Conservation (phyloP, 1,140 invertebrate species). For the Eumeta japonica region DNA sequence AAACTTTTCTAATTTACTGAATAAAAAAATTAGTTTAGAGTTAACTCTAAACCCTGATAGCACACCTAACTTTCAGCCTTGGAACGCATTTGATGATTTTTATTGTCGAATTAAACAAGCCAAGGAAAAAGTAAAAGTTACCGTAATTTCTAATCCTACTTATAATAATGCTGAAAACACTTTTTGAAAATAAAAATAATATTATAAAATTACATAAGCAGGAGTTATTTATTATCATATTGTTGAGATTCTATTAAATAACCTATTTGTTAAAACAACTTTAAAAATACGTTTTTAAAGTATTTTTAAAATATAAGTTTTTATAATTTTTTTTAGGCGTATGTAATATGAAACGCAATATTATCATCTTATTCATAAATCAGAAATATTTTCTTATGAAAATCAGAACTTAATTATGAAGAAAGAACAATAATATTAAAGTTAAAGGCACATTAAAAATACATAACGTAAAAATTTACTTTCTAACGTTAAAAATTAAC, state of each 20-base stretch:
- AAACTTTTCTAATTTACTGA: not conserved
- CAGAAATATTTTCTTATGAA: no score
- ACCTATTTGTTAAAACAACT: not conserved
- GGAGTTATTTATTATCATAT: not conserved
- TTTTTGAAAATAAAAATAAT: slow-evolving; percentile 1
- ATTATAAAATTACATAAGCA: not conserved
- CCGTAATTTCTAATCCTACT: not conserved
- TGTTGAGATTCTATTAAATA: not conserved
- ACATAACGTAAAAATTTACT: no score
- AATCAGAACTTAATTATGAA: no score
- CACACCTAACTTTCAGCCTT: not conserved
- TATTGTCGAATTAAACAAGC: not conserved
- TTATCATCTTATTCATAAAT: no score
- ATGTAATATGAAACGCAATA: no score
- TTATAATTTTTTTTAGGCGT: no score
- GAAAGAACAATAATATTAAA: no score
- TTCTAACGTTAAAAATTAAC: no score
- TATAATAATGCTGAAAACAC: not conserved
- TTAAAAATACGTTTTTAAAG: no score
- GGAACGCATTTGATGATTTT: not conserved
- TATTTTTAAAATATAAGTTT: no score
- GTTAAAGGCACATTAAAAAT: no score
- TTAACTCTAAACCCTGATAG: not conserved
- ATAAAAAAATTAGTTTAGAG: not conserved
- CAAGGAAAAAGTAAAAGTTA: not conserved